phyloP scores from a whole-genome alignment of 2,113 vertebrate genomes.

The Protobothrops flavoviridis region DNA sequence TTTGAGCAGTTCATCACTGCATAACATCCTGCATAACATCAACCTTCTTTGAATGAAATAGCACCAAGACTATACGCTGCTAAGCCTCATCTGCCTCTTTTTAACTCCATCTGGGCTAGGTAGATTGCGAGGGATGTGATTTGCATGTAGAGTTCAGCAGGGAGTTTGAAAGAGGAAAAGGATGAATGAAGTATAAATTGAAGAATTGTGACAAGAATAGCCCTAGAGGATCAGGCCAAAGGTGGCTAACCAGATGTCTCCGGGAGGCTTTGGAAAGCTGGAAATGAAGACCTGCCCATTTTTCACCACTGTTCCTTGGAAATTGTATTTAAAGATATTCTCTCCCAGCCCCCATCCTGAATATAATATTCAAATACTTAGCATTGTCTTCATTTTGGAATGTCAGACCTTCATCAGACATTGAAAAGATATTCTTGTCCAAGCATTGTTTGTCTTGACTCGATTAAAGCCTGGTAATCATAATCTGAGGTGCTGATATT shows the following conservation, averaged over 20 bases:
- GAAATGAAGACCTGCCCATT: neutral
- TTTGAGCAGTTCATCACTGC: neutral
- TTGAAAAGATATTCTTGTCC: neutral
- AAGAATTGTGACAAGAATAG: neutral
- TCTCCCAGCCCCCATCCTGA: neutral
- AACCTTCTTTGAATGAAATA: neutral
- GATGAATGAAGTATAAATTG: neutral
- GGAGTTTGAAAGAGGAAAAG: neutral
- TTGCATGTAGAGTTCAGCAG: neutral
- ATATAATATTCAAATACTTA: neutral
- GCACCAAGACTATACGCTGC: neutral
- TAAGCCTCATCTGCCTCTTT: neutral
- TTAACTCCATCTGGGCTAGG: neutral
- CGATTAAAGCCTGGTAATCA: neutral
- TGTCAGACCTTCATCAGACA: neutral
- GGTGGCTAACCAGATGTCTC: neutral
- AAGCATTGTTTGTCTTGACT: neutral
- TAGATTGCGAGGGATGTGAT: neutral
- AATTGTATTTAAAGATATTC: neutral
- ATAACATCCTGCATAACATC: neutral
- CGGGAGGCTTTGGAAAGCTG: neutral
- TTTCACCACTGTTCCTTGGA: neutral
- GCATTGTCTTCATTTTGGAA: neutral
- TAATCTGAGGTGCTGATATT: neutral
- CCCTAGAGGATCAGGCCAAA: neutral